These are phyloP conservation scores for Prenolepis imparis DNA, from an alignment of 2,888 invertebrate genomes.

Conservation along the genomic window DNA sequence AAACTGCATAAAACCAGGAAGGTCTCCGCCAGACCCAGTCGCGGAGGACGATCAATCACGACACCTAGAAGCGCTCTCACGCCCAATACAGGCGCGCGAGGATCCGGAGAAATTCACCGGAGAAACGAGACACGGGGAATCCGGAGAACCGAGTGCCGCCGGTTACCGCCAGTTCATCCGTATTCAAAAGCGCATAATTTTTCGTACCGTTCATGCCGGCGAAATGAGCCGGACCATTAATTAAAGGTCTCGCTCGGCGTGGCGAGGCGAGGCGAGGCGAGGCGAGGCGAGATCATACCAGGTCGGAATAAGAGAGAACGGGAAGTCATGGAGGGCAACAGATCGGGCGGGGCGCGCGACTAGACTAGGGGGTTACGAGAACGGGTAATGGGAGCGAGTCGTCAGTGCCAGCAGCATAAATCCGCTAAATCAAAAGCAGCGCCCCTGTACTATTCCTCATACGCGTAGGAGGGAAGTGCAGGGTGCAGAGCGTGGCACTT, in stretches of 20 bases:
- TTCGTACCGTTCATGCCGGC: conserved; percentile 70
- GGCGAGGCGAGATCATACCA: conserved; percentile 35
- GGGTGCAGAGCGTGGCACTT: conserved; percentile 52
- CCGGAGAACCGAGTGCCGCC: conserved; percentile 34
- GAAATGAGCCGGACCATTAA: conserved; percentile 79
- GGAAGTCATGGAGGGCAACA: conserved; percentile 47
- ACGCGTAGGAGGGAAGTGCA: conserved; percentile 67
- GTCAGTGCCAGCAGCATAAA: conserved; percentile 85
- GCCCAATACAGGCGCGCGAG: conserved; percentile 50
- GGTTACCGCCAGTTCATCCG: conserved; percentile 69
- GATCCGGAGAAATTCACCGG: conserved; percentile 31
- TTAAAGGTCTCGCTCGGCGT: conserved; percentile 73
- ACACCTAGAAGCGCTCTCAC: conserved; percentile 54
- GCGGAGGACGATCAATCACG: conserved; percentile 53
- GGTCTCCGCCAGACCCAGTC: conserved; percentile 44
- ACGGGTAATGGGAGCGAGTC: conserved; percentile 80
- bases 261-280: conserved; percentile 34
- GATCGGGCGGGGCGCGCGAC: conserved; percentile 57
- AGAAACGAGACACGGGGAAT: conserved; percentile 57
- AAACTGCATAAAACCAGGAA: conserved; percentile 54
- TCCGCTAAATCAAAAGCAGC: conserved; percentile 85
- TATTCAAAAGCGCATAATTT: conserved; percentile 79
- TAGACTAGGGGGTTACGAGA: conserved; percentile 44
- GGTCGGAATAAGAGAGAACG: conserved; percentile 13
- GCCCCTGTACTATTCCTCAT: conserved; percentile 75